Evolutionary conservation across 2,113 vertebrate genomes (phyloP), one percentile per base, ranked within the genome.

Genomic region (Rhynchopsitta pachyrhyncha): DNA sequence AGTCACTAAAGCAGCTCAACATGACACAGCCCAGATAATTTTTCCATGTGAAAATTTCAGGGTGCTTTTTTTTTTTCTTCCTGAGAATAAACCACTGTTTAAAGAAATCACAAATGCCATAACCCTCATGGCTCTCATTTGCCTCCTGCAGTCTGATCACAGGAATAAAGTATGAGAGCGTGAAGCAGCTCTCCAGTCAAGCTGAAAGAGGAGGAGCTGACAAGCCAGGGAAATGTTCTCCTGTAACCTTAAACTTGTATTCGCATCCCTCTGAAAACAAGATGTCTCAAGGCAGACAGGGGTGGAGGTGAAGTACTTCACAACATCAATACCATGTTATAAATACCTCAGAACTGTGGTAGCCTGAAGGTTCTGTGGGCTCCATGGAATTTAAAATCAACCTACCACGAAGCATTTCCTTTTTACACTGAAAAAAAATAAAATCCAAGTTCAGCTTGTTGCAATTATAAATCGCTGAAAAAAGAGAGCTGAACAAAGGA

Each of bases 171-270:
- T 87, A 82, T 52, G 47, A 96, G 87, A 94, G 77, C 24, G 12
- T 85, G 85, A 97, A 95, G 73, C 71, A 80, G 81, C 59, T 92
- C 84, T 94, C 90, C 83, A 93, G 92, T 94, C 87, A 95, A 93
- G 92, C 96, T 93, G 91, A 97, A 96, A 97, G 89, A 71, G 88
- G 91, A 91, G 92, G 90, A 94, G 95, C 84, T 96, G 90, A 95
- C 91, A 94, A 97, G 92, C 86, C 47, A 90, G 88, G 90, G 90
- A 95, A 91, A 94, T 93, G 91, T 94, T 97, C 86, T 94, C 29
- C 37, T 53, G 70, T 93, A 96, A 97, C 97, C 96, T 97, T 97
- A 96, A 97, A 96, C 97, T 97, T 95, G 76, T 92, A 89, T 97
- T 97, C 92, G 92, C 94, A 93, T 96, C 93, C 92, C 90, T 96